These are phyloP conservation scores for Esperia sulphurella DNA, from an alignment of 2,888 invertebrate species.

Conservation along the genomic window DNA sequence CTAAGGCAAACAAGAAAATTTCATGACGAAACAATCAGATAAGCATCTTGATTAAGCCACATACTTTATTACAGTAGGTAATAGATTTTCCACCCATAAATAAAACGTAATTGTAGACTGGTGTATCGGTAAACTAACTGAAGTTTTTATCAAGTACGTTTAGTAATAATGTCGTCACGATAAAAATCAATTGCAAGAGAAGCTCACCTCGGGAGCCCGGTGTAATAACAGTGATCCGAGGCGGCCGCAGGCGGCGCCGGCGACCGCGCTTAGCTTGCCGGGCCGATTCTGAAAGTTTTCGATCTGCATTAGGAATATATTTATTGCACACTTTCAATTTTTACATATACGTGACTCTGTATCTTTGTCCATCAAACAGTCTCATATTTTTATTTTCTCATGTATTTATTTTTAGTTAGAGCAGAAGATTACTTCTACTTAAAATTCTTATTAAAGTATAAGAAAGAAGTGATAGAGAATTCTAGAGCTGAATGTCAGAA, in stretches of 20 bases:
- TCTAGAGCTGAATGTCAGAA: too few relatives aligned
- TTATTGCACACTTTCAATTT: too few relatives aligned
- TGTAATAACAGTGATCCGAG: constrained; percentile 59
- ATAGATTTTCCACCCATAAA: constrained; percentile 48
- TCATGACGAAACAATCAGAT: background rate
- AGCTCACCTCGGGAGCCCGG: constrained; percentile 52
- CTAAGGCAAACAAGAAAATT: background rate
- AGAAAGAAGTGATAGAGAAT: too few relatives aligned
- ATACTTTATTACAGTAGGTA: constrained; percentile 13
- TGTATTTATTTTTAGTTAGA: too few relatives aligned
- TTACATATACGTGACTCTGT: too few relatives aligned
- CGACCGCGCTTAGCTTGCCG: constrained; percentile 12
- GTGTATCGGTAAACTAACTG: constrained; percentile 14
- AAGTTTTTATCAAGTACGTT: constrained; percentile 40
- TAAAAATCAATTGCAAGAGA: constrained; percentile 66
- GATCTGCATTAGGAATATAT: too few relatives aligned
- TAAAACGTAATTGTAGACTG: constrained; percentile 42
- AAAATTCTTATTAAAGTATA: too few relatives aligned
- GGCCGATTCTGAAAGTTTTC: constrained; percentile 6
- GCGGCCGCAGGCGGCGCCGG: constrained; percentile 25
- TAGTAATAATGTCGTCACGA: constrained; percentile 68
- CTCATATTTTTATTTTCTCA: too few relatives aligned
- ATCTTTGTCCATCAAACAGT: too few relatives aligned
- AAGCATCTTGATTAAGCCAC: background rate
- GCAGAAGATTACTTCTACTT: too few relatives aligned